Evolutionary conservation across 2,888 invertebrate genomes (phyloP).

Genomic region (Heteromurus nitidus): DNA sequence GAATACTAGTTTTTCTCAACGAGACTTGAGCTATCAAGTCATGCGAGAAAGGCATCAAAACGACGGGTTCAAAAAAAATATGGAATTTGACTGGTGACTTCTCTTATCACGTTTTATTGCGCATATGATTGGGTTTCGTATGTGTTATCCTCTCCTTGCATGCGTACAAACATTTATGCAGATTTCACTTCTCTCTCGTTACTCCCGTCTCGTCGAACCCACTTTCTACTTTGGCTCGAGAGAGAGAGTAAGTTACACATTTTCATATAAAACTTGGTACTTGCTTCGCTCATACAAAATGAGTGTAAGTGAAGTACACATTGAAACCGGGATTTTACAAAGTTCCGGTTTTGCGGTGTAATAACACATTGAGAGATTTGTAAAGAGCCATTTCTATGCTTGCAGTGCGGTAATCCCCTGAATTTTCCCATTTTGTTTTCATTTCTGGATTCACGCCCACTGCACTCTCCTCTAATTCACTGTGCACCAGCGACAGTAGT

Average conservation of each 20-base stretch:
- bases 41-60: constrained; percentile 65
- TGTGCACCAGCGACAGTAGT: constrained; percentile 44
- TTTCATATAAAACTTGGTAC: no score
- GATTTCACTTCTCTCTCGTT: constrained; percentile 40
- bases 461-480: constrained; percentile 34
- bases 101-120: constrained; percentile 47
- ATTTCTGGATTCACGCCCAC: constrained; percentile 52
- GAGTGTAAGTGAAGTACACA: no score
- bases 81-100: constrained; percentile 39
- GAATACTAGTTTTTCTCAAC: constrained; percentile 23
- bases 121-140: background rate
- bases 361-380: background rate
- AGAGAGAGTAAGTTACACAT: no score
- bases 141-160: background rate
- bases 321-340: no score
- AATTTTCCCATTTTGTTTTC: constrained; percentile 14
- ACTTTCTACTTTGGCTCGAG: background rate
- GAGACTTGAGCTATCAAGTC: constrained; percentile 47
- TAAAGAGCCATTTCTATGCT: constrained; percentile 1
- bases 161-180: constrained; percentile 30
- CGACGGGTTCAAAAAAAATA: constrained; percentile 46
- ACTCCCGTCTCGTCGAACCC: background rate
- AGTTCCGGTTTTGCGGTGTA: no score
- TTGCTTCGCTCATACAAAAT: no score
- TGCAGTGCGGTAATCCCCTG: background rate